Conservation (phyloP, 2,888 invertebrate species). For the Lymantria dispar region DNA sequence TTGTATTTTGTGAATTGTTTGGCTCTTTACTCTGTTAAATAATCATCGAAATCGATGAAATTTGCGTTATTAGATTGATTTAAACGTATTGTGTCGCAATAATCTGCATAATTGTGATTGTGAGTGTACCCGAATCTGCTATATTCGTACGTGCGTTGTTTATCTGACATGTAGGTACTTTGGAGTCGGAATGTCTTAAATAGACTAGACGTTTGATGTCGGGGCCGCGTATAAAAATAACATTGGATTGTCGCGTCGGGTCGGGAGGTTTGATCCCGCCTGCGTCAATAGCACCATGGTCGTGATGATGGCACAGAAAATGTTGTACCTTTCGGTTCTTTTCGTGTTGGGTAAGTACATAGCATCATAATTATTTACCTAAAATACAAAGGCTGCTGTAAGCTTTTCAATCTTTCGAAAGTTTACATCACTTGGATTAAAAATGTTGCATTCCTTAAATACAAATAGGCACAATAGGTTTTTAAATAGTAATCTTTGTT, state of each 20-base stretch:
- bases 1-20: conserved; percentile 12
- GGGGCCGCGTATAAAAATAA: conserved; percentile 78
- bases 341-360: conserved; percentile 56
- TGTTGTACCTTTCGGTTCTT: conserved; percentile 41
- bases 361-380: background rate
- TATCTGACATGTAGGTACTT: conserved; percentile 66
- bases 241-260: conserved; percentile 64
- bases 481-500: no score
- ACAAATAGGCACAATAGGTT: no score
- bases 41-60: conserved; percentile 46
- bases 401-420: no score
- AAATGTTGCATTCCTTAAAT: no score
- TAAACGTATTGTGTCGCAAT: background rate
- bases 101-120: conserved; percentile 10
- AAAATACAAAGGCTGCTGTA: no score
- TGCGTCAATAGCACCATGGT: conserved; percentile 39
- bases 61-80: conserved; percentile 31
- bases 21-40: conserved; percentile 43
- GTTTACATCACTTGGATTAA: no score
- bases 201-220: conserved; percentile 76
- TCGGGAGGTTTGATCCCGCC: conserved; percentile 56
- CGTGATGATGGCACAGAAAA: conserved; percentile 50
- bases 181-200: conserved; percentile 73
- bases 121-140: conserved; percentile 33
- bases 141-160: conserved; percentile 67